Conservation (phyloP, 2,888 invertebrate species). For the Eretmocerus hayati region DNA sequence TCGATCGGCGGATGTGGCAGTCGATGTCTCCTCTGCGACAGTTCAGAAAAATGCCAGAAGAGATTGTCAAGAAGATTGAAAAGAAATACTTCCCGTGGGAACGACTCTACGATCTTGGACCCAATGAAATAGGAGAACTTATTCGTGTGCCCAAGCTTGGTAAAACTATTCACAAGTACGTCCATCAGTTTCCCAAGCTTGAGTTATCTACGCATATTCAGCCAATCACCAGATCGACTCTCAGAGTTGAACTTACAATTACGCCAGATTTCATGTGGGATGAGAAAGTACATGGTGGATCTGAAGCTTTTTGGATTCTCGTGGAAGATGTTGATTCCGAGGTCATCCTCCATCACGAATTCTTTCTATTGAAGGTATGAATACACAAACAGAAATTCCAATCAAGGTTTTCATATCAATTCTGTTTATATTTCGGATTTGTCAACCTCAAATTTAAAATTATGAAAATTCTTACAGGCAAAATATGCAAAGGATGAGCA, state of each 20-base stretch:
- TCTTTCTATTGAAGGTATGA: slow-evolving; percentile 72
- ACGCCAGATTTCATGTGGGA: slow-evolving; percentile 99
- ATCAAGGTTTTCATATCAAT: neutral
- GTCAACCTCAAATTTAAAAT: neutral
- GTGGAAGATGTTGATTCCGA: slow-evolving; percentile 85
- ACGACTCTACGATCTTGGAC: slow-evolving; percentile 89
- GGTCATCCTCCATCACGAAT: slow-evolving; percentile 84
- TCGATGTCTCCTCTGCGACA: slow-evolving; percentile 97
- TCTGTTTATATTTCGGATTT: neutral
- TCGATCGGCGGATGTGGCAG: slow-evolving; percentile 98
- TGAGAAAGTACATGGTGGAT: slow-evolving; percentile 78
- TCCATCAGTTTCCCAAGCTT: slow-evolving; percentile 94
- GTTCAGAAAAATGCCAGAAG: slow-evolving; percentile 95
- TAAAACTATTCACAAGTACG: slow-evolving; percentile 90
- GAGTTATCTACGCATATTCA: slow-evolving; percentile 96
- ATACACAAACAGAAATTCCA: neutral
- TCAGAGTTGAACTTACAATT: slow-evolving; percentile 92
- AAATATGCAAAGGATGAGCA: slow-evolving; percentile 94
- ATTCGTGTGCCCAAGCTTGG: slow-evolving; percentile 86
- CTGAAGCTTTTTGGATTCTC: slow-evolving; percentile 82
- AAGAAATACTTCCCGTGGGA: slow-evolving; percentile 96
- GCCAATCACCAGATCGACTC: slow-evolving; percentile 88
- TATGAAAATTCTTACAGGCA: slow-evolving; percentile 45
- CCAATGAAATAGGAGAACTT: slow-evolving; percentile 94
- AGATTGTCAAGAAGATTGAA: slow-evolving; percentile 93